A percentile compares a stretch with the other conserved stretches of the same genome.
phyloP scores from a whole-genome alignment of 2,888 invertebrate species.

The Diplolepis rosae region DNA sequence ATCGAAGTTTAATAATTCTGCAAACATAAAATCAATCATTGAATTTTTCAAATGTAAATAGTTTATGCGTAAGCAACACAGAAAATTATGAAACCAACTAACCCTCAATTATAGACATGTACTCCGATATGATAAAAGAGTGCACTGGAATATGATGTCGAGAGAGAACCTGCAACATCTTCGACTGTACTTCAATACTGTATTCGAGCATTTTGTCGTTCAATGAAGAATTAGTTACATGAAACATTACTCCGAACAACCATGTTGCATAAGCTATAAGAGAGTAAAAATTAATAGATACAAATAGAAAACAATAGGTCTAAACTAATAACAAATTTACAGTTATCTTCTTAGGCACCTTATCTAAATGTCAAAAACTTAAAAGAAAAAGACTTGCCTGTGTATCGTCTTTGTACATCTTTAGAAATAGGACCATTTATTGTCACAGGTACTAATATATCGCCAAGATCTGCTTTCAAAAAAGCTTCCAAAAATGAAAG shows the following conservation, averaged over 20 bases:
- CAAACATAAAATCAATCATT: background rate
- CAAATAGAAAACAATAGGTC: background rate
- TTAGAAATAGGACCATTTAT: conserved; percentile 46
- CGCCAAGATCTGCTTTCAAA: conserved; percentile 59
- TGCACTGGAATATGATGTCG: conserved; percentile 60
- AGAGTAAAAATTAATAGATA: background rate
- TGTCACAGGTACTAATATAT: conserved; percentile 62
- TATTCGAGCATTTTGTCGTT: conserved; percentile 55
- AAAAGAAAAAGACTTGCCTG: conserved; percentile 50
- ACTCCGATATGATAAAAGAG: conserved; percentile 58
- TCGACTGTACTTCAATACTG: conserved; percentile 65
- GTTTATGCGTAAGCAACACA: background rate
- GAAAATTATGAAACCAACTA: conserved; percentile 31
- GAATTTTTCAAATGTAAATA: conserved; percentile 45
- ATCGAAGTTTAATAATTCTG: conserved; percentile 16
- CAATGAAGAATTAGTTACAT: conserved; percentile 76
- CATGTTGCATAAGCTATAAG: conserved; percentile 79
- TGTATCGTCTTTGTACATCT: conserved; percentile 56
- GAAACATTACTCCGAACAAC: conserved; percentile 81
- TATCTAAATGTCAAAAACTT: too few species aligned
- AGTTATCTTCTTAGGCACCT: too few species aligned
- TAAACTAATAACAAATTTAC: background rate
- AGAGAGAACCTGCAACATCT: conserved; percentile 65
- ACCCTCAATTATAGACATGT: conserved; percentile 63
- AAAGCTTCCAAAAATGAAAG: conserved; percentile 78